Evolutionary conservation across 2,113 vertebrate genomes (phyloP).

Genomic region (Strix uralensis): DNA sequence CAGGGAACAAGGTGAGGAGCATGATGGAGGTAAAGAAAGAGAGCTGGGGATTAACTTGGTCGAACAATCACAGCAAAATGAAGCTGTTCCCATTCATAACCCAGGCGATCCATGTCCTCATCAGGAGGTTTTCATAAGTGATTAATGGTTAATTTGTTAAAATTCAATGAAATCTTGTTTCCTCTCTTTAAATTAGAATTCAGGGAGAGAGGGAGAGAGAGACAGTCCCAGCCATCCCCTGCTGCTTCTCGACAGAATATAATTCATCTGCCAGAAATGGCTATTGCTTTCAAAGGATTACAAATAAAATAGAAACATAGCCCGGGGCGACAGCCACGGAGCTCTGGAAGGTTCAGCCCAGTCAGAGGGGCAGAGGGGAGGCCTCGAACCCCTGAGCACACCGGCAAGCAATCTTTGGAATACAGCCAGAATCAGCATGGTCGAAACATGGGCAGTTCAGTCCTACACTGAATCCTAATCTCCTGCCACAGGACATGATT

Average conservation of each 20-base stretch:
- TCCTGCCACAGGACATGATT: not conserved
- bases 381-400: not conserved
- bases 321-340: not conserved
- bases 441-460: not conserved
- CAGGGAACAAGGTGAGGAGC: not conserved
- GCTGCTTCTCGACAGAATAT: slow-evolving; percentile 56
- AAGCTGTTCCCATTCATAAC: slow-evolving; percentile 46
- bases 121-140: slow-evolving; percentile 67
- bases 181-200: slow-evolving; percentile 65
- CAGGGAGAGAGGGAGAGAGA: slow-evolving; percentile 28
- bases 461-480: not conserved
- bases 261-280: slow-evolving; percentile 62
- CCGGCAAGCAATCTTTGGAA: not conserved
- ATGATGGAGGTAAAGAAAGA: not conserved
- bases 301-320: slow-evolving; percentile 58
- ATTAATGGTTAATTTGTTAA: slow-evolving; percentile 68
- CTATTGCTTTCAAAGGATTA: slow-evolving; percentile 55
- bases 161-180: slow-evolving; percentile 69
- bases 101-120: slow-evolving; percentile 26
- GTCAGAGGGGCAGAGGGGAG: slow-evolving; percentile 19
- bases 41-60: slow-evolving; percentile 14
- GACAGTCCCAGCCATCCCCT: slow-evolving; percentile 44
- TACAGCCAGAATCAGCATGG: not conserved
- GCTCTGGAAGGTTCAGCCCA: slow-evolving; percentile 14
- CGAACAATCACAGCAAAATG: slow-evolving; percentile 36